A percentile compares a stretch with the other conserved stretches of the same genome.
These are phyloP conservation scores for Osmerus mordax DNA, from an alignment of 2,113 vertebrate genomes.

Conservation along the genomic window DNA sequence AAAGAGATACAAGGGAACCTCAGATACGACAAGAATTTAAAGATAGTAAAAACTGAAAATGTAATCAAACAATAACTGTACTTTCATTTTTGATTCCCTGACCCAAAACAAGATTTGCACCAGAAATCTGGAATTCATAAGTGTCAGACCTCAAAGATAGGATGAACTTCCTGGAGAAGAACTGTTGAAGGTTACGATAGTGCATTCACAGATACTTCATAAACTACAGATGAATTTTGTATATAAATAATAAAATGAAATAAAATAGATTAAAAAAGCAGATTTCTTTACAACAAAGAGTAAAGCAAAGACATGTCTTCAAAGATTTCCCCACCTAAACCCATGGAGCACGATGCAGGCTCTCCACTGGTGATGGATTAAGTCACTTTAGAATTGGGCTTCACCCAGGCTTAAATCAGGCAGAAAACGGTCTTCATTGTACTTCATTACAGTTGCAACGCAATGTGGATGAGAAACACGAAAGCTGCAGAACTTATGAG, in stretches of 20 bases:
- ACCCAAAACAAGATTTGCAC: constrained; percentile 1
- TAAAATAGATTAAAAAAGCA: constrained; percentile 29
- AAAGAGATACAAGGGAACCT: too few relatives aligned
- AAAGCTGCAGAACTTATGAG: constrained; percentile 31
- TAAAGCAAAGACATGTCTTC: constrained; percentile 22
- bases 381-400: constrained; percentile 30
- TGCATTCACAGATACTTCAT: constrained; percentile 46
- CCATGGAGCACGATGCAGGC: constrained; percentile 27
- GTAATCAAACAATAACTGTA: not conserved
- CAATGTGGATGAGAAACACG: constrained; percentile 45
- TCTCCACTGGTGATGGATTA: constrained; percentile 33
- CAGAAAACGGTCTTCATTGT: constrained; percentile 37
- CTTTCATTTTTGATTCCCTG: not conserved
- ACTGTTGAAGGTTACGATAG: constrained; percentile 27
- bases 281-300: constrained; percentile 23
- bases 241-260: constrained; percentile 39
- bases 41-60: not conserved
- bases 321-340: not conserved
- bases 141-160: not conserved
- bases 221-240: constrained; percentile 22
- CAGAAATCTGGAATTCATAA: constrained; percentile 13
- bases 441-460: constrained; percentile 53
- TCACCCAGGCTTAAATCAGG: constrained; percentile 43
- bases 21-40: too few relatives aligned
- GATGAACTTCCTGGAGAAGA: constrained; percentile 18